phyloP scores from a whole-genome alignment of 2,113 vertebrate species.

The Microtus ochrogaster region DNA sequence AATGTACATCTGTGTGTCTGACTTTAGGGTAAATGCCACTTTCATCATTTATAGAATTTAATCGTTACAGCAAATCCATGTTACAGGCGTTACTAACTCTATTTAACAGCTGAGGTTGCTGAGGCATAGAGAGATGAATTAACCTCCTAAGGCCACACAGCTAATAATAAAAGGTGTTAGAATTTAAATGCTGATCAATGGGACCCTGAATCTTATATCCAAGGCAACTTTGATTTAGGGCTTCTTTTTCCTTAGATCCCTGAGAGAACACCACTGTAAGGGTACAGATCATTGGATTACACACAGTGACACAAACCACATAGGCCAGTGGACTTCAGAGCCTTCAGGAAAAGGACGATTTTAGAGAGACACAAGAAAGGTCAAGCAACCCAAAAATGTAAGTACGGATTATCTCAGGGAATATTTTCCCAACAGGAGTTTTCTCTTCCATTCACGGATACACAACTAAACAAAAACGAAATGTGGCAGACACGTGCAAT shows the following conservation, averaged over 20 bases:
- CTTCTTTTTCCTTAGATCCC: neutral
- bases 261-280: neutral
- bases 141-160: neutral
- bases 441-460: neutral
- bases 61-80: neutral
- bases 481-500: neutral
- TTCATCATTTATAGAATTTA: neutral
- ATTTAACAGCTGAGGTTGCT: neutral
- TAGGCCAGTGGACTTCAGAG: neutral
- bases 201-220: neutral
- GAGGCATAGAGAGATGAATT: neutral
- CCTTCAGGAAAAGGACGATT: neutral
- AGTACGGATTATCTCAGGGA: neutral
- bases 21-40: neutral
- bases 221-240: neutral
- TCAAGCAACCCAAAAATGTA: neutral
- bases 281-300: neutral
- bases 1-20: neutral
- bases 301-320: neutral
- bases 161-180: neutral
- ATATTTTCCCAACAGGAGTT: neutral
- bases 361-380: neutral
- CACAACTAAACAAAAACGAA: neutral
- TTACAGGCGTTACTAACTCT: neutral
- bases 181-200: conserved; percentile 6